Conservation (phyloP, 2,797 vertebrate species). For the Acanthurus lineatus region DNA sequence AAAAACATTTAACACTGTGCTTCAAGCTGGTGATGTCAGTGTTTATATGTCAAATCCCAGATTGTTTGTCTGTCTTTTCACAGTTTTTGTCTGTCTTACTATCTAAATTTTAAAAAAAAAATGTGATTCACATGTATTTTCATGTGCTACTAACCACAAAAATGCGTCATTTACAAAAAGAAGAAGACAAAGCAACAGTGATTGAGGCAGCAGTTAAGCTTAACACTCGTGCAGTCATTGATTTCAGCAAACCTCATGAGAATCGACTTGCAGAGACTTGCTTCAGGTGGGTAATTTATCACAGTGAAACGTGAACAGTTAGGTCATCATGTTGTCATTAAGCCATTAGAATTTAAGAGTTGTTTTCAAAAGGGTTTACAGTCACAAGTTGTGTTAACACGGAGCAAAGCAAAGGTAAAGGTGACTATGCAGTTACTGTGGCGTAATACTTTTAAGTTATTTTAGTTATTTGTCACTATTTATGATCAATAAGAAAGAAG, state of each 20-base stretch:
- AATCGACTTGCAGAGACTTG: constrained; percentile 1
- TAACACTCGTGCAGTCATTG: not conserved
- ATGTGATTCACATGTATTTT: too few relatives aligned
- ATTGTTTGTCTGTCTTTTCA: too few relatives aligned
- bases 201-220: not conserved
- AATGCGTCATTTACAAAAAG: not conserved
- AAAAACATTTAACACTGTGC: not conserved
- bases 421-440: not conserved
- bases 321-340: not conserved
- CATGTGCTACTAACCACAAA: constrained; percentile 1
- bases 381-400: not conserved
- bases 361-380: too few relatives aligned
- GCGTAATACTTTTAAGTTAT: too few relatives aligned
- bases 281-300: constrained; percentile 8
- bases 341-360: too few relatives aligned
- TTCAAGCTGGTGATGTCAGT: not conserved
- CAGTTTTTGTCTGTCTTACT: too few relatives aligned
- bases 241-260: constrained; percentile 6
- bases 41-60: not conserved
- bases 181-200: not conserved
- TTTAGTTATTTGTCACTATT: not conserved
- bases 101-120: constrained; percentile 1
- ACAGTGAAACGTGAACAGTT: not conserved
- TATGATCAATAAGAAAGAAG: not conserved
- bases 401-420: too few relatives aligned